Percentiles rank a stretch among this genome's conserved stretches.
Evolutionary conservation across 2,113 vertebrate species (phyloP).

Genomic region (Hemichromis elongatus): DNA sequence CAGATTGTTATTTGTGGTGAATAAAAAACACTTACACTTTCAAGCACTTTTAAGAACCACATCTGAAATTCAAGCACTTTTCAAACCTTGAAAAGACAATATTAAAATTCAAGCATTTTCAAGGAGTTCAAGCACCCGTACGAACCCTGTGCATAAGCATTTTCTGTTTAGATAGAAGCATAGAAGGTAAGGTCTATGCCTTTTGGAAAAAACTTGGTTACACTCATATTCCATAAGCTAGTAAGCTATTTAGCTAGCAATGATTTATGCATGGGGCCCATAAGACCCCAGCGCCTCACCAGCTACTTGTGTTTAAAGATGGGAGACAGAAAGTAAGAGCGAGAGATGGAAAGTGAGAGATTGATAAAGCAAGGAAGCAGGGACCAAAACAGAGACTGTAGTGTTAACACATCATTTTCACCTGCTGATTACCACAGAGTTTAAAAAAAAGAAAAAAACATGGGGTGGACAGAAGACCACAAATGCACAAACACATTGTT

Average conservation of each 20-base stretch:
- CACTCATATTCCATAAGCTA: neutral
- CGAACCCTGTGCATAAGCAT: neutral
- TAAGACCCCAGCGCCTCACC: neutral
- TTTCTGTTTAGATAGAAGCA: neutral
- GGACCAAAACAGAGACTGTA: neutral
- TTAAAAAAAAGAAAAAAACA: neutral
- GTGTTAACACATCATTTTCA: constrained; percentile 12
- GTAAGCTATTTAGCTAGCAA: neutral
- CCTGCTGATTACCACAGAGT: neutral
- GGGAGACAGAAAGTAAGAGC: neutral
- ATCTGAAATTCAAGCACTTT: no score
- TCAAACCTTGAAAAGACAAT: no score
- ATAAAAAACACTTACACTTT: no score
- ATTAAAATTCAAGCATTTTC: no score
- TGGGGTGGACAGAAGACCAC: neutral
- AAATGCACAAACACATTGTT: neutral
- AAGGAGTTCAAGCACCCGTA: no score
- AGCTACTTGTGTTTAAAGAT: neutral
- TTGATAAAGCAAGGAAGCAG: neutral
- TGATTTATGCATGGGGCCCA: neutral
- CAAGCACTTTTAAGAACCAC: no score
- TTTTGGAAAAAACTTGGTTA: neutral
- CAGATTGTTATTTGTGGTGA: no score
- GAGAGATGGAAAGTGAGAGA: neutral
- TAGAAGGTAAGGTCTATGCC: neutral